These are phyloP conservation scores for Crotalus tigris DNA, from an alignment of 2,113 vertebrate genomes.

Conservation along the genomic window DNA sequence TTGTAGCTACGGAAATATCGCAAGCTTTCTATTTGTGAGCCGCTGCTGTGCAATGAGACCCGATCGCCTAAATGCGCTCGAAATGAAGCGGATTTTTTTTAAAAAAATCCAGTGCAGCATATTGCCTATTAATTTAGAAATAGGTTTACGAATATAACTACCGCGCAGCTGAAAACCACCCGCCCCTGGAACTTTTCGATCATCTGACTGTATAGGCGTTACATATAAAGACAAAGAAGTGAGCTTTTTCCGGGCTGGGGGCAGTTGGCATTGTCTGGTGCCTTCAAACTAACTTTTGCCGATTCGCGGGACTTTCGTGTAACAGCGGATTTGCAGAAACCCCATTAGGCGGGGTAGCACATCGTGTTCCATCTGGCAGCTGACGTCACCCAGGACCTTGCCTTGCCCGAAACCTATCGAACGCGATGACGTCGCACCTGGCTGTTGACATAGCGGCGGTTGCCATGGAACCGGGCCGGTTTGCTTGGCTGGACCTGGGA, in stretches of 20 bases:
- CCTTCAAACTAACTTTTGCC: background rate
- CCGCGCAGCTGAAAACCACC: background rate
- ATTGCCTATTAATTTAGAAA: background rate
- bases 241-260: background rate
- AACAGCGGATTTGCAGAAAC: background rate
- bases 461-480: conserved; percentile 7
- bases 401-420: background rate
- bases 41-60: background rate
- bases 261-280: background rate
- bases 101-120: background rate
- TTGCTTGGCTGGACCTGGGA: background rate
- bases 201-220: background rate
- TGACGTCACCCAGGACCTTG: background rate
- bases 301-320: background rate
- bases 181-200: background rate
- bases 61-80: background rate
- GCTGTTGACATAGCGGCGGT: conserved; percentile 14
- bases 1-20: background rate
- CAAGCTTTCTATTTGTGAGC: background rate
- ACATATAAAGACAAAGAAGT: background rate
- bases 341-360: background rate
- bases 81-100: background rate
- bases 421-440: rapidly evolving
- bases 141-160: background rate
- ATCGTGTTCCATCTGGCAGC: background rate